Base-by-base conservation (phyloP, 2,888 invertebrate genomes). In the Keiferia lycopersicella region DNA sequence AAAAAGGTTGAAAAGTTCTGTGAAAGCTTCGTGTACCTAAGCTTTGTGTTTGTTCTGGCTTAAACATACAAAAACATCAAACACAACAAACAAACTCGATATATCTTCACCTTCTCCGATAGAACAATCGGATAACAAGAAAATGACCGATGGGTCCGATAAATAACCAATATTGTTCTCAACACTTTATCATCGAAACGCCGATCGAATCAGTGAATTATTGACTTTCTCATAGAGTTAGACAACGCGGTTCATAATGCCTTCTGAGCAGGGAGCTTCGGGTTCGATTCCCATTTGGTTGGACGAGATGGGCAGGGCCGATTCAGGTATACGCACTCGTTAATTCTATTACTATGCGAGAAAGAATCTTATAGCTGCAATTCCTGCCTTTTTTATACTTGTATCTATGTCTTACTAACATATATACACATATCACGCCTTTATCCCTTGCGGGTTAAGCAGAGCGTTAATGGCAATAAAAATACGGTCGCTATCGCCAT, bases 81-180 rank as follows among this genome's bases (percentile, higher is more conserved):
- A 10, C 4, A 18, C 8, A 16, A 50, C 16, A 20, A 50, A 18
- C n/a, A 41, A 14, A 3, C n/a, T 14, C 41, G 14, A 41, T 41
- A 14, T 41, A 41, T 41, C 41, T 14, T 41, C 41, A 41, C 41
- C 41, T 41, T 14, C 41, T n/a, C 2, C 41, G 20, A 50, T 50
- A 20, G 48, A 18, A 22, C 12, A 51, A 51, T 20, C 18, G 20
- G 20, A 51, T 20, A 51, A 22, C 20, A 20, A 18, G 20, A 3
- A 11, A 20, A 51, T 51, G 51, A 20, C 51, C 51, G 51, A 51
- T 20, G 12, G 11, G 11, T 20, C 22, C 20, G 51, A 51, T 51
- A 51, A 20, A 22, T 20, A 51, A 51, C 51, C 51, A 51, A 51
- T 51, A 51, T 51, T 51, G 51, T 51, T 51, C 51, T 51, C 51